These are phyloP conservation scores for Cyclina sinensis DNA, from an alignment of 1,140 invertebrate genomes.

Conservation along the genomic window DNA sequence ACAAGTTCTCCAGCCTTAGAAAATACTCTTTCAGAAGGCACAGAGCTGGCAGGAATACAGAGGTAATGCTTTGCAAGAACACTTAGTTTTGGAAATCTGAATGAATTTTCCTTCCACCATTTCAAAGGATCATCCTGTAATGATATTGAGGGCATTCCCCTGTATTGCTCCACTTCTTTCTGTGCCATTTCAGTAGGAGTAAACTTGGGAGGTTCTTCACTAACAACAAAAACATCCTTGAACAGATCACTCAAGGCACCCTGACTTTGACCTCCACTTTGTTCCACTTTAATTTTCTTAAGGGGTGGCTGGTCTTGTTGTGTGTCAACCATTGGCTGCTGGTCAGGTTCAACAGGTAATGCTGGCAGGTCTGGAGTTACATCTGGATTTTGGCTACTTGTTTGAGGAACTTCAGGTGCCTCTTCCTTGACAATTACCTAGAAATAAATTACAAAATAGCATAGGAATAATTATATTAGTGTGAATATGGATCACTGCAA, in stretches of 20 bases:
- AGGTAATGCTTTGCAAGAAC: constrained; percentile 12
- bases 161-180: no score
- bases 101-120: constrained; percentile 9
- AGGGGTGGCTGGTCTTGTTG: background rate
- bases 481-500: no score
- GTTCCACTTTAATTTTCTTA: background rate
- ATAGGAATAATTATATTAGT: no score
- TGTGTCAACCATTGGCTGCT: no score
- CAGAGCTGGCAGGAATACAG: constrained; percentile 9
- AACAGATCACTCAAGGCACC: constrained; percentile 5
- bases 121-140: background rate
- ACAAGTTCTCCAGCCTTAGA: constrained; percentile 15
- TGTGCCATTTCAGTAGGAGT: background rate
- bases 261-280: background rate
- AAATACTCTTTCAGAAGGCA: constrained; percentile 38
- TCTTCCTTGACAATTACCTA: background rate
- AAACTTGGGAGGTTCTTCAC: background rate
- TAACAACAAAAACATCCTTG: constrained; percentile 14
- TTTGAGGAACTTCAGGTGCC: background rate
- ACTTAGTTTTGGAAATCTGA: background rate
- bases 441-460: no score
- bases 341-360: no score
- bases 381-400: background rate
- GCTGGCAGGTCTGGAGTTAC: background rate
- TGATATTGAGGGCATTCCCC: background rate